These are phyloP conservation scores for Lissocephala sabroskyi DNA, from an alignment of 2,888 invertebrate genomes.

Conservation along the genomic window DNA sequence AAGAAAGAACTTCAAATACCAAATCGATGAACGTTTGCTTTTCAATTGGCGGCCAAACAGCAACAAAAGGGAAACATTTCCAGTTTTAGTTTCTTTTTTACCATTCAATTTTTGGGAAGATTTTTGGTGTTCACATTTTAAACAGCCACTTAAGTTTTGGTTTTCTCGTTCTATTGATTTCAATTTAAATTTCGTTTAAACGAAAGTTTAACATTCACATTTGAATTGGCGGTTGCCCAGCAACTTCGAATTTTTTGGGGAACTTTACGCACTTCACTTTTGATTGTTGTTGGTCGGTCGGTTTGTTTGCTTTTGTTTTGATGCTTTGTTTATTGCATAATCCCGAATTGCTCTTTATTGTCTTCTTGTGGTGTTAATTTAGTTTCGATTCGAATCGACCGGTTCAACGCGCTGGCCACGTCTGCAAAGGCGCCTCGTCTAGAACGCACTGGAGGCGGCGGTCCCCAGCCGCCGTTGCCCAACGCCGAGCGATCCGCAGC, in stretches of 20 bases:
- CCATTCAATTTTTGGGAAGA: neutral
- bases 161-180: slow-evolving; percentile 7
- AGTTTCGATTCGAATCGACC: neutral
- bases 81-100: slow-evolving; percentile 8
- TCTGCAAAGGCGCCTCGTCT: slow-evolving; percentile 45
- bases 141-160: too few species aligned
- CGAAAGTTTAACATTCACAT: too few species aligned
- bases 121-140: slow-evolving; percentile 9
- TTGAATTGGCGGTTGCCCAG: too few species aligned
- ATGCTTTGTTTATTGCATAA: slow-evolving; percentile 5
- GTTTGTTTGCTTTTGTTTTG: slow-evolving; percentile 1
- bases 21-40: too few species aligned
- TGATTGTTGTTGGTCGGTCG: too few species aligned
- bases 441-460: slow-evolving; percentile 51
- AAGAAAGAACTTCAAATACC: too few species aligned
- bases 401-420: slow-evolving; percentile 25
- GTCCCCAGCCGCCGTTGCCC: slow-evolving; percentile 12
- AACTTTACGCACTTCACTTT: too few species aligned
- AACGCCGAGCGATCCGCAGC: neutral
- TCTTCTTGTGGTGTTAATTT: neutral
- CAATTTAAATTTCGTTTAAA: slow-evolving; percentile 4
- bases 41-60: too few species aligned
- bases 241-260: too few species aligned
- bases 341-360: neutral
- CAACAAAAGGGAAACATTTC: too few species aligned